These are phyloP conservation scores for Sceloporus tristichus DNA, from an alignment of 2,113 vertebrate species.

Conservation along the genomic window DNA sequence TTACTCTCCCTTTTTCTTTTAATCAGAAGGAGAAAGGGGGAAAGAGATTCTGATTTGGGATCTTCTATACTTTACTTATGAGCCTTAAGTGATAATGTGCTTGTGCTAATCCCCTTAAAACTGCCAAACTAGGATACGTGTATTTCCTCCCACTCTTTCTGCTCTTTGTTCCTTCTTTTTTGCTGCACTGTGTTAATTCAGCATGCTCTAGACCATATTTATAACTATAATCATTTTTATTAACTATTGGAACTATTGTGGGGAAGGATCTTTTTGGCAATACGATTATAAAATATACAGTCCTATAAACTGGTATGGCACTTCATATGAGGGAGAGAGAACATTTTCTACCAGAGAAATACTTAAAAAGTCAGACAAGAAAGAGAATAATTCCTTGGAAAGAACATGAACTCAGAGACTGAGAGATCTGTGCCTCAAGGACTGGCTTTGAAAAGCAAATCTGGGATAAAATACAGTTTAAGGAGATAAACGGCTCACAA, in stretches of 20 bases:
- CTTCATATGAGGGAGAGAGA: neutral
- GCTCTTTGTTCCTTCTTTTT: neutral
- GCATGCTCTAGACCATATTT: neutral
- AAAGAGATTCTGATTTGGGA: neutral
- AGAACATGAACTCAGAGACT: too few species aligned
- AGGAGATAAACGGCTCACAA: neutral
- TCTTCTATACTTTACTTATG: neutral
- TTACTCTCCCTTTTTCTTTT: neutral
- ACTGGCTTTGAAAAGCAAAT: neutral
- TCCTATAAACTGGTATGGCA: constrained; percentile 13
- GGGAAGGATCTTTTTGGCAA: constrained; percentile 7
- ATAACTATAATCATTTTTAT: constrained; percentile 16
- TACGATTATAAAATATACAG: constrained; percentile 6
- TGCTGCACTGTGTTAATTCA: neutral
- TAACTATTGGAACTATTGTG: constrained; percentile 8
- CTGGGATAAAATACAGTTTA: neutral
- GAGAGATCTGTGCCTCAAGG: neutral
- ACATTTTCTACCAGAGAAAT: neutral
- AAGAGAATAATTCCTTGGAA: neutral
- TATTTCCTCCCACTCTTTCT: neutral
- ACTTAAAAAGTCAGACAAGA: constrained; percentile 7
- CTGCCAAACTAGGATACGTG: neutral
- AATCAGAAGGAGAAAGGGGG: neutral
- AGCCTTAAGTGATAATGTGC: neutral
- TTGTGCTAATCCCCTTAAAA: neutral